Evolutionary conservation across 1,140 invertebrate species (phyloP).

Genomic region (Macrobrachium nipponense): DNA sequence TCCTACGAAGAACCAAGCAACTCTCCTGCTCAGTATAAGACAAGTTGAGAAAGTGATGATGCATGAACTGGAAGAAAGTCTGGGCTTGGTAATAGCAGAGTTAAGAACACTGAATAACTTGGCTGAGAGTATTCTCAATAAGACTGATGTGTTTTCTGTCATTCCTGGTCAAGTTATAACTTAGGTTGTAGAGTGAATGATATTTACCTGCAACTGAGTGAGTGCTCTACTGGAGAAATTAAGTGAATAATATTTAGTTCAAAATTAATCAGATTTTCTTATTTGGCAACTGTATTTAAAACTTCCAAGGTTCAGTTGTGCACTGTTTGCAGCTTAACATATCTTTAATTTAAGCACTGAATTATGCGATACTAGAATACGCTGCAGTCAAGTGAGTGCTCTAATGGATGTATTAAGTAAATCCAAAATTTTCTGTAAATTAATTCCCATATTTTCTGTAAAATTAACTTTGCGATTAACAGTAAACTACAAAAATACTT

Average conservation of each 20-base stretch:
- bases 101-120: slow-evolving; percentile 14
- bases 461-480: too few species aligned
- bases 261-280: too few species aligned
- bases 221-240: too few species aligned
- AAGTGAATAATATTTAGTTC: too few species aligned
- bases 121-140: slow-evolving; percentile 10
- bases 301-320: too few species aligned
- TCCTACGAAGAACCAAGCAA: slow-evolving; percentile 23
- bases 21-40: not conserved
- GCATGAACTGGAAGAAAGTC: not conserved
- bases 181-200: not conserved
- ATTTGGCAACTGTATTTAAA: too few species aligned
- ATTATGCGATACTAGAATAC: too few species aligned
- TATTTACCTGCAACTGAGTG: too few species aligned
- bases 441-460: too few species aligned
- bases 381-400: not conserved
- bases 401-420: not conserved
- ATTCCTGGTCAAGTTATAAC: slow-evolving; percentile 28
- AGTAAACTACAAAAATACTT: too few species aligned
- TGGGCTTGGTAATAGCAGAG: slow-evolving; percentile 1
- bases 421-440: not conserved
- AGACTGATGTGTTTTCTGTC: not conserved
- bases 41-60: not conserved
- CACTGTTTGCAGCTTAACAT: too few species aligned
- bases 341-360: too few species aligned